A percentile compares a stretch with the other conserved stretches of the same genome.
These are phyloP conservation scores for Perdita meconis DNA, from an alignment of 2,888 invertebrate species.

Conservation along the genomic window DNA sequence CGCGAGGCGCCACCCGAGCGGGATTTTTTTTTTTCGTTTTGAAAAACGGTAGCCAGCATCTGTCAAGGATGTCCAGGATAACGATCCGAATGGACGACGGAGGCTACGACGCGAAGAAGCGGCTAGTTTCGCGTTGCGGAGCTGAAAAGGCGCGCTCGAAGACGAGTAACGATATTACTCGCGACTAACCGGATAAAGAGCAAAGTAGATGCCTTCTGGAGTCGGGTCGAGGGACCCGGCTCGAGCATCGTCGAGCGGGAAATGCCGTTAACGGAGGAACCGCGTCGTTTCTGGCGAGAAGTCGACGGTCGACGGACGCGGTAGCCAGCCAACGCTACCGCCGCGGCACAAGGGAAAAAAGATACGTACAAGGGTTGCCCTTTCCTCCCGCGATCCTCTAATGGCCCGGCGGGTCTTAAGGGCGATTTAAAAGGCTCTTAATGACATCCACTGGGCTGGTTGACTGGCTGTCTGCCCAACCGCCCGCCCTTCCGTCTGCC, in stretches of 20 bases:
- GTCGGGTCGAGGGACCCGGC: slow-evolving; percentile 50
- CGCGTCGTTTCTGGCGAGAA: slow-evolving; percentile 49
- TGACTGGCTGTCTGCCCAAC: slow-evolving; percentile 36
- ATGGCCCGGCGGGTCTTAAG: slow-evolving; percentile 81
- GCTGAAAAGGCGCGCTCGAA: slow-evolving; percentile 58
- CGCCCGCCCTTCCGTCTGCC: slow-evolving; percentile 22
- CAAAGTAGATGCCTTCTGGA: slow-evolving; percentile 72
- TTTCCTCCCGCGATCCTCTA: slow-evolving; percentile 79
- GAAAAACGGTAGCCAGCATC: slow-evolving; percentile 3
- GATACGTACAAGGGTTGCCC: slow-evolving; percentile 79
- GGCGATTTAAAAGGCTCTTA: slow-evolving; percentile 84
- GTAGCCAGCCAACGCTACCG: slow-evolving; percentile 23
- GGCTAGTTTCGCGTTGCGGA: slow-evolving; percentile 20
- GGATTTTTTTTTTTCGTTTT: slow-evolving; percentile 14
- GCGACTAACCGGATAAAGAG: slow-evolving; percentile 79
- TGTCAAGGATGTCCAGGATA: background rate
- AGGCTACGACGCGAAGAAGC: too few relatives aligned
- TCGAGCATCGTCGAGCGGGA: slow-evolving; percentile 67
- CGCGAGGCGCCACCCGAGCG: slow-evolving; percentile 29
- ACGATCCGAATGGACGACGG: too few relatives aligned
- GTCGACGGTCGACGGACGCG: slow-evolving; percentile 20
- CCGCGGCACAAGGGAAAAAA: slow-evolving; percentile 71
- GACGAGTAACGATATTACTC: slow-evolving; percentile 75
- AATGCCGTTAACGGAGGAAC: slow-evolving; percentile 73
- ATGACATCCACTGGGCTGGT: slow-evolving; percentile 80